phyloP scores from a whole-genome alignment of 2,113 vertebrate genomes.

The Centropus unirufus region DNA sequence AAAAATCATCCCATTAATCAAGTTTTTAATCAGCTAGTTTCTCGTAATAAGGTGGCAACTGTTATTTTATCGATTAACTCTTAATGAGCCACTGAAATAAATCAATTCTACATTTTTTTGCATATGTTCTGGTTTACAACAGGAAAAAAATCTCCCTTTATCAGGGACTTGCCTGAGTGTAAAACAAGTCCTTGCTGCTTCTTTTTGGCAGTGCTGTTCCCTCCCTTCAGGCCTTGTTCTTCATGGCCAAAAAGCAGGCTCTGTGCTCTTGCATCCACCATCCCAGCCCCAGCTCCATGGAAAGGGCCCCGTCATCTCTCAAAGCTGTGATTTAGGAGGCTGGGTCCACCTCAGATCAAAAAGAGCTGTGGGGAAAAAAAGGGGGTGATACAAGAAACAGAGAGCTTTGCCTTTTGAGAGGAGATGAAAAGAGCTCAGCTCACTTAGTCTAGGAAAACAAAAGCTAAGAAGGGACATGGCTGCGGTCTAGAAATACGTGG shows the following conservation, averaged over 20 bases:
- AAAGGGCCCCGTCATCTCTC: background rate
- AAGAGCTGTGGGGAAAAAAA: background rate
- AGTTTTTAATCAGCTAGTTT: slow-evolving; percentile 71
- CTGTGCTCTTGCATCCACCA: background rate
- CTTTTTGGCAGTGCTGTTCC: background rate
- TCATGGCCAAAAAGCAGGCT: background rate
- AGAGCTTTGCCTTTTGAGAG: slow-evolving; percentile 6
- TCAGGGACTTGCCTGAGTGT: background rate
- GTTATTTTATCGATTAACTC: slow-evolving; percentile 77
- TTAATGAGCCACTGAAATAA: slow-evolving; percentile 24
- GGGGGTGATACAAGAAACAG: background rate
- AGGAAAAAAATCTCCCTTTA: background rate
- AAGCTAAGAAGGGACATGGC: background rate
- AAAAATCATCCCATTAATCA: slow-evolving; percentile 75
- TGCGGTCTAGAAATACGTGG: background rate
- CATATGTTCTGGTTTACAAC: background rate
- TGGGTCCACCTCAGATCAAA: background rate
- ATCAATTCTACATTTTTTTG: slow-evolving; percentile 19
- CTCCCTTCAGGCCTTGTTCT: background rate
- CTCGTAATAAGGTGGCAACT: slow-evolving; percentile 55
- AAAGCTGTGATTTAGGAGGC: background rate
- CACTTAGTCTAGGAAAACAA: slow-evolving; percentile 15
- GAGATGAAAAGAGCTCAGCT: slow-evolving; percentile 16
- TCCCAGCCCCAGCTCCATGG: background rate
- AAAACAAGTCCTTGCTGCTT: background rate